Conservation (phyloP, 23 tunicate species). For the Oikopleura albicans region DNA sequence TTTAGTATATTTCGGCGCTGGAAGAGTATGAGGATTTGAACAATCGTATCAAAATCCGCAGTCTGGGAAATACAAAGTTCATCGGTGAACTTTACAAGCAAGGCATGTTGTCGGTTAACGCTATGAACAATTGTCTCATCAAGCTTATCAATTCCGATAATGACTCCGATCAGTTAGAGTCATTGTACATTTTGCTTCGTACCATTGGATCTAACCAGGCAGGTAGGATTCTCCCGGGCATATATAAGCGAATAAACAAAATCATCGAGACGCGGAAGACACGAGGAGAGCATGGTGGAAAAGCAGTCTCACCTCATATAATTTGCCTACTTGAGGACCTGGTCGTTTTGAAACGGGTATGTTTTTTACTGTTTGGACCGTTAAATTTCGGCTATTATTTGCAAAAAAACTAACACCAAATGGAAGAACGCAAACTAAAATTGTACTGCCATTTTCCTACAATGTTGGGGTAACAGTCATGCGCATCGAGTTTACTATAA, state of each 20-base stretch:
- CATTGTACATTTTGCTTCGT: background rate
- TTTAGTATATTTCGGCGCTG: background rate
- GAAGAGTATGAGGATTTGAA: background rate
- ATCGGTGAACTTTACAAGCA: background rate
- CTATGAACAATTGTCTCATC: background rate
- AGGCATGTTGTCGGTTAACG: background rate
- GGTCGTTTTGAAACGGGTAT: background rate
- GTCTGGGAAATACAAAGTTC: constrained; percentile 3
- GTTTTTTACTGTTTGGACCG: too few species aligned
- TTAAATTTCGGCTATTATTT: too few species aligned
- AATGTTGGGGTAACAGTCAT: too few species aligned
- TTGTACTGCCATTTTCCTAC: too few species aligned
- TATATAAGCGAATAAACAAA: background rate
- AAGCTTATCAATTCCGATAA: background rate
- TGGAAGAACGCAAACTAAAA: too few species aligned
- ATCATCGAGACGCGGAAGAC: background rate
- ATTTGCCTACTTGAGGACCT: background rate
- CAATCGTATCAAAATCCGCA: background rate
- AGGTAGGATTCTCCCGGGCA: background rate
- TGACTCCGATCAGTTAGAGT: background rate
- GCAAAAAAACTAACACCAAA: too few species aligned
- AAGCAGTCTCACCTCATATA: background rate
- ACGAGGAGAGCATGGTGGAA: too few species aligned
- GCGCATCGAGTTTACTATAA: too few species aligned
- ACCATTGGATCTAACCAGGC: background rate